phyloP scores from a whole-genome alignment of 2,113 vertebrate species.

The Passerina amoena region DNA sequence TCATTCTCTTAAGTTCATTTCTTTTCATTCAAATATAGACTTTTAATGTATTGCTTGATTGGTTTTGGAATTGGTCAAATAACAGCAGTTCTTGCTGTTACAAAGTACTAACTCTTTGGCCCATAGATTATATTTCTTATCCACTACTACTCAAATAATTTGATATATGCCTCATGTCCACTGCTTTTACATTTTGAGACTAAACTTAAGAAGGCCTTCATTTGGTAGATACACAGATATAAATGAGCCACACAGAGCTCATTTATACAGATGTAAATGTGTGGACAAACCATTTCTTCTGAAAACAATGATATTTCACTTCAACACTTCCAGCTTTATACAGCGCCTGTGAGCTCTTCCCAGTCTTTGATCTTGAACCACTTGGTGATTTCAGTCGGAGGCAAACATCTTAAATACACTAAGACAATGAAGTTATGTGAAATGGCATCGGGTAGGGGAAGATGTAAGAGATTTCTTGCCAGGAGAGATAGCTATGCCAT shows the following conservation, averaged over 20 bases:
- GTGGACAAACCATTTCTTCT: background rate
- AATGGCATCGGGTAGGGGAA: background rate
- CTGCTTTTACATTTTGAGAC: background rate
- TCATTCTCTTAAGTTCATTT: background rate
- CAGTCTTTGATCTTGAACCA: background rate
- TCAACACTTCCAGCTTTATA: background rate
- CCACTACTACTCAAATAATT: background rate
- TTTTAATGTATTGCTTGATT: background rate
- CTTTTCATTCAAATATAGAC: background rate
- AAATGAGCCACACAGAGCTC: too few relatives aligned
- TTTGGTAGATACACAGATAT: background rate
- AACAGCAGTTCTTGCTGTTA: background rate
- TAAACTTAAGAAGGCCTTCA: background rate
- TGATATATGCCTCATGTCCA: background rate
- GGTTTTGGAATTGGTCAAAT: background rate
- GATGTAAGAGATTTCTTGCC: background rate
- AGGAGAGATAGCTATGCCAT: background rate
- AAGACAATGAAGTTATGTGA: background rate
- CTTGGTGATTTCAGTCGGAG: background rate
- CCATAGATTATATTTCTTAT: background rate
- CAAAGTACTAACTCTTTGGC: background rate
- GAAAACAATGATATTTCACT: background rate
- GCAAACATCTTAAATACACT: background rate
- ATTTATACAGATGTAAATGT: background rate
- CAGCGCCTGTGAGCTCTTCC: fast-evolving